A percentile compares a stretch with the other conserved stretches of the same genome.
phyloP scores from a whole-genome alignment of 2,113 vertebrate species.

The Litocranius walleri region DNA sequence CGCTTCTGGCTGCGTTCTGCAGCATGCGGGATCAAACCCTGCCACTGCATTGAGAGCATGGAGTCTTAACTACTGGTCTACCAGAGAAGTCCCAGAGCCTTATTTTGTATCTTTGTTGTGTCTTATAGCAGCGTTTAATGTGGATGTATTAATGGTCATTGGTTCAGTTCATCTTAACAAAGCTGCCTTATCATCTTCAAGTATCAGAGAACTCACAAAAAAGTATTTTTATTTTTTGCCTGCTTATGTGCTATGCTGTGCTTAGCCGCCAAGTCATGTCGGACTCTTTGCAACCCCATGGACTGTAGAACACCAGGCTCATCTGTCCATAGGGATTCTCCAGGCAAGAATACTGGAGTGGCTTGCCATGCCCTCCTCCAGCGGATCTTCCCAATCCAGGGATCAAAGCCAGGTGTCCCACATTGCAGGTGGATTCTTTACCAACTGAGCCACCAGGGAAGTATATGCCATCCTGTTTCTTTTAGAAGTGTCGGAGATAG shows the following conservation, averaged over 20 bases:
- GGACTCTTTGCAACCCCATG: background rate
- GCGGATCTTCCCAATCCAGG: background rate
- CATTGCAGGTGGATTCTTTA: background rate
- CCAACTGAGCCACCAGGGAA: background rate
- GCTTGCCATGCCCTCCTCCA: background rate
- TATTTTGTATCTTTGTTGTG: background rate
- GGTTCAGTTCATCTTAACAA: background rate
- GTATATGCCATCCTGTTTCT: background rate
- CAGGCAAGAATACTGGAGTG: background rate
- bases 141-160: background rate
- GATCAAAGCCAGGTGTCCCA: background rate
- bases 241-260: background rate
- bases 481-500: background rate
- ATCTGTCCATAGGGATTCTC: background rate
- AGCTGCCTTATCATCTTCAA: background rate
- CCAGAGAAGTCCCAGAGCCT: background rate
- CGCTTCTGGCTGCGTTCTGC: background rate
- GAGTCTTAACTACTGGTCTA: background rate
- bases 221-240: background rate
- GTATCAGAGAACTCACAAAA: background rate
- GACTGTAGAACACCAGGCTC: background rate
- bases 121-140: background rate
- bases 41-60: background rate
- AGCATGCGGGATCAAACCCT: background rate
- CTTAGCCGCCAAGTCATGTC: background rate